phyloP scores from a whole-genome alignment of 2,888 invertebrate genomes.

The Lepidocyrtinus sp. region DNA sequence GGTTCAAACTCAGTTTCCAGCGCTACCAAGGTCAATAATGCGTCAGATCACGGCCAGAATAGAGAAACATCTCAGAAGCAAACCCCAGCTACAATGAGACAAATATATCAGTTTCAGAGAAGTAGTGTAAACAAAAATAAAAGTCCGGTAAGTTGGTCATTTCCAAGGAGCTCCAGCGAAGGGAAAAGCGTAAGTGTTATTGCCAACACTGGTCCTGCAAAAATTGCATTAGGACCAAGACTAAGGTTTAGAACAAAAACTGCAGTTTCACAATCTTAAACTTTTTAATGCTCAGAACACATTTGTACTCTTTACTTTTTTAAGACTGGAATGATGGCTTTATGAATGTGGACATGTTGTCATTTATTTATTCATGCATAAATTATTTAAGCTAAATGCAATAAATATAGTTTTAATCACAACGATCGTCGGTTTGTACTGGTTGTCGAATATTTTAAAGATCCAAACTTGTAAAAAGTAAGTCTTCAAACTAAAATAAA shows the following conservation, averaged over 20 bases:
- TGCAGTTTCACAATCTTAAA: not conserved
- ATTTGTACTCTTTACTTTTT: too few relatives aligned
- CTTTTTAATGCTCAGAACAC: too few relatives aligned
- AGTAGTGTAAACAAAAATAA: slow-evolving; percentile 23
- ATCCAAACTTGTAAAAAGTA: too few relatives aligned
- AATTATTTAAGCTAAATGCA: too few relatives aligned
- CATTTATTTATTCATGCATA: too few relatives aligned
- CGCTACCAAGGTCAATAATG: not conserved
- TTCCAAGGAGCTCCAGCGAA: not conserved
- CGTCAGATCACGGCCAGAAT: not conserved
- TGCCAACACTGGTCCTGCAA: slow-evolving; percentile 46
- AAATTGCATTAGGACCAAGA: slow-evolving; percentile 59
- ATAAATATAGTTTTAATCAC: too few relatives aligned
- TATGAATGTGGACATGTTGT: too few relatives aligned
- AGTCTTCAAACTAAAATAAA: too few relatives aligned
- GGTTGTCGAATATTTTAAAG: too few relatives aligned
- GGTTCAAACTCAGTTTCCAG: not conserved
- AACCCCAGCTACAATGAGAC: slow-evolving; percentile 29
- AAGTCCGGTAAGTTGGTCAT: slow-evolving; percentile 42
- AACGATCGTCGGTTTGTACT: too few relatives aligned
- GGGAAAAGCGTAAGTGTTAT: slow-evolving; percentile 29
- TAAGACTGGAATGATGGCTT: not conserved
- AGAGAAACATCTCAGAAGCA: slow-evolving; percentile 28
- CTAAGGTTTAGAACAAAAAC: slow-evolving; percentile 51
- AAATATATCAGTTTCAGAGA: slow-evolving; percentile 61